These are phyloP conservation scores for Malurus melanocephalus DNA, from an alignment of 2,113 vertebrate species.

Conservation along the genomic window DNA sequence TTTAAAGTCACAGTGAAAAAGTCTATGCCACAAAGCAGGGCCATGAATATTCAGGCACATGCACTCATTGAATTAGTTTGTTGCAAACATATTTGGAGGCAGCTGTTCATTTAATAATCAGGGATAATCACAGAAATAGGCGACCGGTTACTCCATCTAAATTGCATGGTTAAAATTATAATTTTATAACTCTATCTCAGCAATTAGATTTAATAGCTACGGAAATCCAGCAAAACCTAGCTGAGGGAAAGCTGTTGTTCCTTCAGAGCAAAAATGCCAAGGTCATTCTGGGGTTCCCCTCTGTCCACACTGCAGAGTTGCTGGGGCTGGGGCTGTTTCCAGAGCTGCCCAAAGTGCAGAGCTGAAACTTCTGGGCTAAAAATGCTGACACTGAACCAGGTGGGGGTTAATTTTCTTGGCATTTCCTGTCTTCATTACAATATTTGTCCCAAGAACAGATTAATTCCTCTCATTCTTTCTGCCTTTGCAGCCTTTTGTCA, in stretches of 20 bases:
- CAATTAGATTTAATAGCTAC: constrained; percentile 64
- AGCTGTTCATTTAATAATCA: constrained; percentile 76
- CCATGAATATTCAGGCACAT: constrained; percentile 71
- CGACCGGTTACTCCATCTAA: constrained; percentile 52
- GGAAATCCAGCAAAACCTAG: constrained; percentile 49
- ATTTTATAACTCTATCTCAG: constrained; percentile 67
- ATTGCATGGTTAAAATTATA: constrained; percentile 65
- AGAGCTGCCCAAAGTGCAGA: accelerated
- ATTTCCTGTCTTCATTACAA: constrained; percentile 49
- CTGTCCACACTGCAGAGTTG: accelerated
- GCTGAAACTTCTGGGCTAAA: background rate
- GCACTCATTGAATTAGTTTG: constrained; percentile 64
- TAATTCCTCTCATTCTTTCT: constrained; percentile 45
- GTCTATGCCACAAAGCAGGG: background rate
- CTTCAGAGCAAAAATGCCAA: background rate
- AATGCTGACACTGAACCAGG: background rate
- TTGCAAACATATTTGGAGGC: constrained; percentile 69
- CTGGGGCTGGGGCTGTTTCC: background rate
- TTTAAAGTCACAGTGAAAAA: constrained; percentile 42
- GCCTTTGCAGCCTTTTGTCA: constrained; percentile 7
- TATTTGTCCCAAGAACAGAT: constrained; percentile 48
- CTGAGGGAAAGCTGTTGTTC: constrained; percentile 31
- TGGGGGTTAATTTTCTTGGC: background rate
- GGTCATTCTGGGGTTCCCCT: background rate
- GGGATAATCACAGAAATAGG: constrained; percentile 66